phyloP scores from a whole-genome alignment of 2,888 invertebrate genomes.

The Capitulum mitella region DNA sequence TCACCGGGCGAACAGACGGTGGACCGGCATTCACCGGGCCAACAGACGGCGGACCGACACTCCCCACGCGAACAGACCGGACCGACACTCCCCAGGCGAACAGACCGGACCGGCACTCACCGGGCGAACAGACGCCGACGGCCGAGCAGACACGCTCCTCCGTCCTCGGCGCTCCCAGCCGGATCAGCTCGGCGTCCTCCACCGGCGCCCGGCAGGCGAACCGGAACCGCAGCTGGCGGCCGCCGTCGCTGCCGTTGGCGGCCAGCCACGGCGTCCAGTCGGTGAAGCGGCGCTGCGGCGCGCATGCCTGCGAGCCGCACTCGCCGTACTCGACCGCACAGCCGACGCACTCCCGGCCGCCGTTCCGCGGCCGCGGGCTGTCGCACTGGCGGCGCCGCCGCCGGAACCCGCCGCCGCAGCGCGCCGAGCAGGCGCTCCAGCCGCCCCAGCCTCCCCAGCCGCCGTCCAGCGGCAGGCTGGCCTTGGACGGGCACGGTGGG shows the following conservation, averaged over 20 bases:
- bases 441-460: slow-evolving; percentile 62
- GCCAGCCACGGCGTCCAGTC: slow-evolving; percentile 68
- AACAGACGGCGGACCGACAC: too few relatives aligned
- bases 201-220: slow-evolving; percentile 72
- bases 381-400: slow-evolving; percentile 66
- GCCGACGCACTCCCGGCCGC: slow-evolving; percentile 67
- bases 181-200: slow-evolving; percentile 52
- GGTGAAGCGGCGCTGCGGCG: slow-evolving; percentile 62
- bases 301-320: slow-evolving; percentile 65
- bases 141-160: slow-evolving; percentile 66
- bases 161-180: slow-evolving; percentile 63
- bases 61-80: too few relatives aligned
- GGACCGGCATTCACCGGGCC: too few relatives aligned
- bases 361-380: slow-evolving; percentile 58
- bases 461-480: slow-evolving; percentile 60
- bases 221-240: slow-evolving; percentile 60
- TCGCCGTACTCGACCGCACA: slow-evolving; percentile 62
- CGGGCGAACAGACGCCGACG: slow-evolving; percentile 1
- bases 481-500: slow-evolving; percentile 40
- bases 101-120: not conserved
- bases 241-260: slow-evolving; percentile 41
- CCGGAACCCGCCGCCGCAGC: slow-evolving; percentile 66
- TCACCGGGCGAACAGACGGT: too few relatives aligned
- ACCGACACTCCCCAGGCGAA: too few relatives aligned
- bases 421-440: slow-evolving; percentile 69